Base-by-base conservation (phyloP, 2,113 vertebrate genomes). In the Zosterops borbonicus region DNA sequence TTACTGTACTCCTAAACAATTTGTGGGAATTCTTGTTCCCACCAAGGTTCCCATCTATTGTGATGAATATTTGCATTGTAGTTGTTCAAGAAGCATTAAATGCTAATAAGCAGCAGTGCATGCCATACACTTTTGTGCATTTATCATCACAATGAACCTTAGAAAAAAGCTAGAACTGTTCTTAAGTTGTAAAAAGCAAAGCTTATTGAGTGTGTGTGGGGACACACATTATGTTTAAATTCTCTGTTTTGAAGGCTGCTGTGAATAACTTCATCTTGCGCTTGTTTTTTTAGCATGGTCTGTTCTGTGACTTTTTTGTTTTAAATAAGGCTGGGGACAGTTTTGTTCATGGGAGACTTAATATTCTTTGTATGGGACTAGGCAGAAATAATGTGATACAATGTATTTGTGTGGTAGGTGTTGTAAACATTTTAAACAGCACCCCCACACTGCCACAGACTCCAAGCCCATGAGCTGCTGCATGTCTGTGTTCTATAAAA, bases 51-150 rank as follows among this genome's bases (percentile, higher is more conserved):
- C 87, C 92, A 94, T 94, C 90, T 95, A 87, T 95, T 96, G 89
- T 96, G 89, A 68, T 89, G 90, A 93, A 58, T 92, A 94, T 92
- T 96, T 95, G 85, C 86, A 95, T 96, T 96, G 95, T 96, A 80
- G 79, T 96, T 96, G 94, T 97, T 96, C 94, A 96, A 96, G 94
- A 94, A 80, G 92, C 94, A 94, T 96, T 94, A 95, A 94, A 90
- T 90, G 89, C 83, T 95, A 90, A 82, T 95, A 96, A 94, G 81
- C 7, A 2, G 73, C 83, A 87, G 69, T 76, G 73, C 85, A 69
- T 49, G 47, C 86, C 59, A 33, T 92, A 80, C 79, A 77, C 88
- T 96, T 93, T 41, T 91, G 78, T 94, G 80, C 76, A 69, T 90
- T 97, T 88, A 58, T 82, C 70, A 47, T 92, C 79, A 96, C 87